Conservation (phyloP, 2,113 vertebrate species). For the Tychaedon coryphoeus region DNA sequence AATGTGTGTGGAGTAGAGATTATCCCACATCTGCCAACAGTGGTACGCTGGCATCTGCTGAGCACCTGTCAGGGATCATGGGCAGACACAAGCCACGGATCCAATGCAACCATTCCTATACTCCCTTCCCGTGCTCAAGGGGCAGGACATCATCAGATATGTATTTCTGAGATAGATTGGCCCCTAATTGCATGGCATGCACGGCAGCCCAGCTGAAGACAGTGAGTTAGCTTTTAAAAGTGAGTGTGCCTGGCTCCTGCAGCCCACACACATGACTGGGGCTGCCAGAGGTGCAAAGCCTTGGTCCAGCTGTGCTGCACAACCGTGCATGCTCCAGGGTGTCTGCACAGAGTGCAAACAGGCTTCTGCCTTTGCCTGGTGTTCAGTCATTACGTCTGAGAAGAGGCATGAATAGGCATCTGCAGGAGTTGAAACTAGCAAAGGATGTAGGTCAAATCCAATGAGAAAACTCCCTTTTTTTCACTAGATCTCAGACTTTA, state of each 20-base stretch:
- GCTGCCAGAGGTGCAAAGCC: neutral
- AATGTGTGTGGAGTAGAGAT: neutral
- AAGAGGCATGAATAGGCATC: neutral
- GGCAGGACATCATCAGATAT: neutral
- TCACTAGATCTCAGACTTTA: neutral
- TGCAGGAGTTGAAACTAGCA: neutral
- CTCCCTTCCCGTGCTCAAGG: neutral
- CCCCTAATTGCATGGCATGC: neutral
- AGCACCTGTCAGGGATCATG: neutral
- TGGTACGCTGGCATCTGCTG: neutral
- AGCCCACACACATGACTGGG: neutral
- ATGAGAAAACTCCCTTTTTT: neutral
- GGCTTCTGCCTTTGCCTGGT: neutral
- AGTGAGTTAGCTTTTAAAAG: neutral
- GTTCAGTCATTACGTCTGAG: neutral
- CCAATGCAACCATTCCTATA: neutral
- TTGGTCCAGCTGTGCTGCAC: neutral
- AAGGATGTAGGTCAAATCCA: neutral
- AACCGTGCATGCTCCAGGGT: rapidly evolving
- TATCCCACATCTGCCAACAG: slow-evolving; percentile 3
- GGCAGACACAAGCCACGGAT: neutral
- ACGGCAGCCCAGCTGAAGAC: neutral
- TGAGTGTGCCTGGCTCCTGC: neutral
- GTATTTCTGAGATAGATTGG: neutral
- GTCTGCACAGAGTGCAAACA: neutral